Evolutionary conservation across 2,888 invertebrate genomes (phyloP).

Genomic region (Leptopilina myrica): DNA sequence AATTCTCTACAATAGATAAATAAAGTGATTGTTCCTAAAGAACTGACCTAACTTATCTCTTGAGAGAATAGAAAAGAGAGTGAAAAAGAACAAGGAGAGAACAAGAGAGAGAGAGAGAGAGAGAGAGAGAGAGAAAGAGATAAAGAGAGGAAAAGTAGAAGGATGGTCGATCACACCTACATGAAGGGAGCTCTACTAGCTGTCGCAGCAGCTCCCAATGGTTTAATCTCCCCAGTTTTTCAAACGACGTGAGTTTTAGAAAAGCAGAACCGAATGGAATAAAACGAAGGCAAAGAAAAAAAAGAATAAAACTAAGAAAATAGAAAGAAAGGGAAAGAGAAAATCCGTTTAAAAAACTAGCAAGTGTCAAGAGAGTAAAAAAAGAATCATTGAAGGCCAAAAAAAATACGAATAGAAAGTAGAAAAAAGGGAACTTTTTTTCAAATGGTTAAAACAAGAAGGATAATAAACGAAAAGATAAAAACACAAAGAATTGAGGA

Average conservation of each 20-base stretch:
- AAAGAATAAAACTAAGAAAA: background rate
- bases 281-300: conserved; percentile 10
- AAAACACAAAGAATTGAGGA: background rate
- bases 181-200: conserved; percentile 60
- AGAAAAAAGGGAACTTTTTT: background rate
- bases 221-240: conserved; percentile 70
- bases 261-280: conserved; percentile 14
- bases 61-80: conserved; percentile 46
- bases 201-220: conserved; percentile 65
- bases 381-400: background rate
- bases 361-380: conserved; percentile 9
- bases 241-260: conserved; percentile 41
- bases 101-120: too few relatives aligned
- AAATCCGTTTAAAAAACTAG: background rate
- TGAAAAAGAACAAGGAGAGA: too few relatives aligned
- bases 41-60: conserved; percentile 52
- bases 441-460: conserved; percentile 6
- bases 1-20: conserved; percentile 50
- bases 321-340: background rate
- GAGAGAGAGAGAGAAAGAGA: background rate
- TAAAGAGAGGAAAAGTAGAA: conserved; percentile 31
- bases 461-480: conserved; percentile 4
- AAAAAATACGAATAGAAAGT: background rate
- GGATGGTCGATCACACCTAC: conserved; percentile 47
- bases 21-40: conserved; percentile 60